Evolutionary conservation across 1,140 invertebrate species (phyloP).

Genomic region (Gerris buenoi): DNA sequence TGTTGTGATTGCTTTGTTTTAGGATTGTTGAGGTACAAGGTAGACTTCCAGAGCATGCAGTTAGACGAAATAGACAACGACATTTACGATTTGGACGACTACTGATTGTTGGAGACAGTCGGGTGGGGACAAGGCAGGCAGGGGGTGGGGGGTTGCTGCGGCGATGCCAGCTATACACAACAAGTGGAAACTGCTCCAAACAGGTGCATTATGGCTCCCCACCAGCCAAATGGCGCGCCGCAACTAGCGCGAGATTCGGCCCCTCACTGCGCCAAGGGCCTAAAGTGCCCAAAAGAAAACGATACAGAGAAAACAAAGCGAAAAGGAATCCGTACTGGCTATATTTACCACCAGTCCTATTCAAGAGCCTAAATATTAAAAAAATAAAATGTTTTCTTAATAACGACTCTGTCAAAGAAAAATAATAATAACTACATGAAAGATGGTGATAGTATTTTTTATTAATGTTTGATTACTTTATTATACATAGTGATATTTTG

Average conservation of each 20-base stretch:
- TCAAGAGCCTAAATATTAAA: too few species aligned
- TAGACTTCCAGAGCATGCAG: slow-evolving; percentile 95
- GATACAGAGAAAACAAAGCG: background rate
- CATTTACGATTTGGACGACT: slow-evolving; percentile 81
- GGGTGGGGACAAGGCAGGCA: background rate
- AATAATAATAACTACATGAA: background rate
- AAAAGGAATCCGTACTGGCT: background rate
- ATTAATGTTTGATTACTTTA: background rate
- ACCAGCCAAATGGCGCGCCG: too few species aligned
- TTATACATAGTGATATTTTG: too few species aligned
- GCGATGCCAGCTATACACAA: too few species aligned
- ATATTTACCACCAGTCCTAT: too few species aligned
- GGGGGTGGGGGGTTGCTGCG: background rate
- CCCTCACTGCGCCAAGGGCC: background rate
- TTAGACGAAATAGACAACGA: slow-evolving; percentile 73
- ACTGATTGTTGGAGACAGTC: slow-evolving; percentile 40
- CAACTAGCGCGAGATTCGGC: too few species aligned
- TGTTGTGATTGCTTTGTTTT: slow-evolving; percentile 31
- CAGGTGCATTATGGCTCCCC: too few species aligned
- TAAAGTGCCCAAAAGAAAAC: background rate
- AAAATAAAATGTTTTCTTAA: too few species aligned
- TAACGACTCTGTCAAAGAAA: too few species aligned
- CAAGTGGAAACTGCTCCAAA: too few species aligned
- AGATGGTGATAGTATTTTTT: background rate
- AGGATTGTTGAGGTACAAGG: slow-evolving; percentile 95